Conservation (phyloP, 1,140 invertebrate genomes). For the Cotesia chilonis region DNA sequence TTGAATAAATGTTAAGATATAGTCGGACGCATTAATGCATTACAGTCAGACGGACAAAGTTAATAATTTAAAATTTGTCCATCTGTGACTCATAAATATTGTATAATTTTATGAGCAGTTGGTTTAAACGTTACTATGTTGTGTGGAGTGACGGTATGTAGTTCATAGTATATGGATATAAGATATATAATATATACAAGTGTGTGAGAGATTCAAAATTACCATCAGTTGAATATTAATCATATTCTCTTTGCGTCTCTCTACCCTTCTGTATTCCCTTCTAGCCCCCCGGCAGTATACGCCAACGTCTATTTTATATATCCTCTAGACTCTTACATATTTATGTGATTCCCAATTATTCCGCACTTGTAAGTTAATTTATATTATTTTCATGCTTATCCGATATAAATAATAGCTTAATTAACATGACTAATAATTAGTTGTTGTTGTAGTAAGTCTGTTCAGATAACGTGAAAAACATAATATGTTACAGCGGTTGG, state of each 20-base stretch:
- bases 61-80: constrained; percentile 11
- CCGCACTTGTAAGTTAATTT: constrained; percentile 45
- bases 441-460: constrained; percentile 45
- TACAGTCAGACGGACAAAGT: background rate
- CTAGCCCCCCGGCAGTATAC: no score
- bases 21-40: background rate
- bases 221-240: constrained; percentile 17
- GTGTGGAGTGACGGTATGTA: no score
- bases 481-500: no score
- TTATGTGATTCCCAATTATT: constrained; percentile 52
- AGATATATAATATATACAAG: background rate
- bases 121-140: background rate
- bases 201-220: background rate
- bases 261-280: background rate
- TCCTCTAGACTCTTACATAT: constrained; percentile 46
- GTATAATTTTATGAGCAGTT: constrained; percentile 13
- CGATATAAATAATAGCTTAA: constrained; percentile 57
- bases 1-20: background rate
- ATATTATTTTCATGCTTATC: constrained; percentile 47
- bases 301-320: background rate
- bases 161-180: no score
- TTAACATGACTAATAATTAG: constrained; percentile 51
- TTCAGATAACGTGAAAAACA: constrained; percentile 11
- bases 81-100: constrained; percentile 11
- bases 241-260: constrained; percentile 8